Percentiles rank a stretch among this genome's conserved stretches.
Evolutionary conservation across 2,888 invertebrate genomes (phyloP).

Genomic region (Sturmia bella): DNA sequence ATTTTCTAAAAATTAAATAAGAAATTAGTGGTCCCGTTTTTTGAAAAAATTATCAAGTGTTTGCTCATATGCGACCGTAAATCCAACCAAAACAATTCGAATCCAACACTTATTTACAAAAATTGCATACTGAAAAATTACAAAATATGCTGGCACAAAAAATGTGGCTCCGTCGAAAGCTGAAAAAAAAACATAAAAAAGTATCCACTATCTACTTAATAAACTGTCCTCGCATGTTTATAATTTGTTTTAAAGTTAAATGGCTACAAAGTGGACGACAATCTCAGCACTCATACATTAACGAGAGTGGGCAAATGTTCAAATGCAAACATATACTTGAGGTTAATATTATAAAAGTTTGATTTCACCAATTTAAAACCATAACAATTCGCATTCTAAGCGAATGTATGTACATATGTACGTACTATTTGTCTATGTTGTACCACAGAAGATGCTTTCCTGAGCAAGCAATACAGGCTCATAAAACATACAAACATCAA

Average conservation of each 20-base stretch:
- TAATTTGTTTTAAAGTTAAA: conserved; percentile 58
- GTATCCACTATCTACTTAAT: neutral
- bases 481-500: conserved; percentile 41
- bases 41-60: too few relatives aligned
- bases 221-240: conserved; percentile 13
- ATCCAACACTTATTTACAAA: too few relatives aligned
- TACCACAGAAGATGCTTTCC: conserved; percentile 49
- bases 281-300: conserved; percentile 53
- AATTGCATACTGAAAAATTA: too few relatives aligned
- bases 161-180: too few relatives aligned
- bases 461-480: conserved; percentile 40
- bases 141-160: too few relatives aligned
- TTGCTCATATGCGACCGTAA: too few relatives aligned
- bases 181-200: too few relatives aligned
- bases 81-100: too few relatives aligned
- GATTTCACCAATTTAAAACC: conserved; percentile 68
- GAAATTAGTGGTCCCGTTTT: too few relatives aligned
- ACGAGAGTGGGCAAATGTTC: conserved; percentile 24
- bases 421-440: neutral
- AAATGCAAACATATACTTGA: conserved; percentile 33
- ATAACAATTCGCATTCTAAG: conserved; percentile 68
- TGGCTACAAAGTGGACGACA: conserved; percentile 66
- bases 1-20: too few relatives aligned
- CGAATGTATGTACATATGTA: conserved; percentile 15
- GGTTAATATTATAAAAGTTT: conserved; percentile 61